phyloP scores from a whole-genome alignment of 2,888 invertebrate genomes.

The Thera obeliscata region DNA sequence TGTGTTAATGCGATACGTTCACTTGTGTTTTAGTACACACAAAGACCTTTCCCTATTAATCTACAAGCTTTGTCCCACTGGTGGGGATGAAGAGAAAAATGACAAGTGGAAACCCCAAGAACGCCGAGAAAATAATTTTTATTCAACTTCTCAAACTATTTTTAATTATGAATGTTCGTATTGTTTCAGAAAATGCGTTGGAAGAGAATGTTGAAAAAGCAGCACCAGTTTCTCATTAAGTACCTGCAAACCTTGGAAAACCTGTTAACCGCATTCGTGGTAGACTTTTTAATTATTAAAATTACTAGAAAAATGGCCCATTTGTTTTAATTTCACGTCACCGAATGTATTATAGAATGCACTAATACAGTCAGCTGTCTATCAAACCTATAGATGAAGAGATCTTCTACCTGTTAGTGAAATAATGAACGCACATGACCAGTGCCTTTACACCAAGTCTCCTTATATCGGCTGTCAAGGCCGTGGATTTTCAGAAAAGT shows the following conservation, averaged over 20 bases:
- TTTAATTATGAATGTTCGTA: neutral
- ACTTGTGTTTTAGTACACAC: too few relatives aligned
- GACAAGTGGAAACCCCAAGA: too few relatives aligned
- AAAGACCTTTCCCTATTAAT: too few relatives aligned
- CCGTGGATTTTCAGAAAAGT: conserved; percentile 3
- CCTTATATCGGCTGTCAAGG: neutral
- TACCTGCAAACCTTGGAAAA: neutral
- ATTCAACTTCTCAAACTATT: neutral
- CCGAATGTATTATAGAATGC: too few relatives aligned
- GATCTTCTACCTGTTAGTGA: too few relatives aligned
- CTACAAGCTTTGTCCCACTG: too few relatives aligned
- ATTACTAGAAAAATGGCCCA: neutral
- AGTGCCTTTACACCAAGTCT: neutral
- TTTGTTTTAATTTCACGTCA: neutral
- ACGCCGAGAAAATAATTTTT: too few relatives aligned
- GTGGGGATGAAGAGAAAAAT: too few relatives aligned
- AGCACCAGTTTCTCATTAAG: neutral
- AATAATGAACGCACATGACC: too few relatives aligned
- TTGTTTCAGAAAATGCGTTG: conserved; percentile 7
- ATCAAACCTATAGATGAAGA: too few relatives aligned
- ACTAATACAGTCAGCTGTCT: too few relatives aligned
- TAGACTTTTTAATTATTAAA: neutral
- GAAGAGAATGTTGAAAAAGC: conserved; percentile 8
- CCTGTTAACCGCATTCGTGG: neutral
- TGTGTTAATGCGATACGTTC: too few relatives aligned